phyloP scores from a whole-genome alignment of 2,113 vertebrate species.

The Rhinolophus ferrumequinum region DNA sequence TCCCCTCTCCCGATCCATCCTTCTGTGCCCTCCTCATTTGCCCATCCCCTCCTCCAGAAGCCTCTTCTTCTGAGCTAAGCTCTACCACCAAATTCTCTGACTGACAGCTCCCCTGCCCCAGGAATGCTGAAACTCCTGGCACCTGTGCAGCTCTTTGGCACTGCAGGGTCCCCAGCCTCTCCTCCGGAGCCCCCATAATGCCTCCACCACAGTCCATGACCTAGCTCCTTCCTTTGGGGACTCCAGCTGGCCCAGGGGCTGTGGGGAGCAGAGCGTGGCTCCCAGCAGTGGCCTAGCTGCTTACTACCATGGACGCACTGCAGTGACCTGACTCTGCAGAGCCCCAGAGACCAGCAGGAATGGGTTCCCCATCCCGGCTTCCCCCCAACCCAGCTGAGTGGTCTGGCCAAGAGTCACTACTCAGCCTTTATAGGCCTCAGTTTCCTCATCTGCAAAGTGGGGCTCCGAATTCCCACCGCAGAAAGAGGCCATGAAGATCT shows the following conservation, averaged over 20 bases:
- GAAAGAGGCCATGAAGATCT: not conserved
- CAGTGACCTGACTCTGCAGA: not conserved
- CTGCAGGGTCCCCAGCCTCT: not conserved
- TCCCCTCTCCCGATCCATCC: not conserved
- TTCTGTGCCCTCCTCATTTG: not conserved
- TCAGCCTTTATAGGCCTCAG: not conserved
- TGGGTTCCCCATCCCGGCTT: too few relatives aligned
- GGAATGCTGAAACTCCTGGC: not conserved
- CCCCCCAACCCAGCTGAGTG: not conserved
- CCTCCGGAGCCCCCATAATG: not conserved
- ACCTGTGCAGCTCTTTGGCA: too few relatives aligned
- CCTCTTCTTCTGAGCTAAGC: too few relatives aligned
- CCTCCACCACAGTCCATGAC: not conserved
- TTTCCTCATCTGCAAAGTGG: not conserved
- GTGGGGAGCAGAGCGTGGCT: not conserved
- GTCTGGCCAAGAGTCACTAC: not conserved
- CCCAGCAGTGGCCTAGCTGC: not conserved
- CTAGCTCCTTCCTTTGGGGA: not conserved
- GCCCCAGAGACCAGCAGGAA: not conserved
- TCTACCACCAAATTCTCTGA: not conserved
- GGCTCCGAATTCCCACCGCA: not conserved
- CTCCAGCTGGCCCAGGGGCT: not conserved
- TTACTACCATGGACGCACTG: too few relatives aligned
- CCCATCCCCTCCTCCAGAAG: not conserved
- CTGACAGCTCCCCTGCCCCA: too few relatives aligned